These are phyloP conservation scores for Reinhardtius hippoglossoides DNA, from an alignment of 2,113 vertebrate species.

Conservation along the genomic window DNA sequence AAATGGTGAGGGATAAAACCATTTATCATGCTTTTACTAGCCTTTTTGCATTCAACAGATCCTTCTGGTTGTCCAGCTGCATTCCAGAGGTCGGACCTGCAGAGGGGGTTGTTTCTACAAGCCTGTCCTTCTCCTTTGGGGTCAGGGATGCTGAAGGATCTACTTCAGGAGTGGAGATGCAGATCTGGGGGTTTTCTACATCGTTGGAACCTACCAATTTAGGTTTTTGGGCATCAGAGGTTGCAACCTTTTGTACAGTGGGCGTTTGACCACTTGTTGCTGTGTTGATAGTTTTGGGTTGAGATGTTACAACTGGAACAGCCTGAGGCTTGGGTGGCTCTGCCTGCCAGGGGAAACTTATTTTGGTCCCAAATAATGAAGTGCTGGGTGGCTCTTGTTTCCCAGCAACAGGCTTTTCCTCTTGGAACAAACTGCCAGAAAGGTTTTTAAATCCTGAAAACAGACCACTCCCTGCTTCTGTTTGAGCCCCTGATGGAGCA, in stretches of 20 bases:
- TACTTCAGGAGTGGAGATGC: conserved; percentile 73
- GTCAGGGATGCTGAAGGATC: conserved; percentile 73
- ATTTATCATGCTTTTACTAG: conserved; percentile 98
- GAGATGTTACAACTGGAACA: conserved; percentile 68
- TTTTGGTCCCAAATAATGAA: conserved; percentile 86
- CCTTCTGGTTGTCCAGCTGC: conserved; percentile 81
- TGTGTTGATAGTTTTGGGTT: conserved; percentile 65
- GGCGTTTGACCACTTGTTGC: conserved; percentile 47
- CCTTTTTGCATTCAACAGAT: conserved; percentile 90
- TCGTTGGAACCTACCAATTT: conserved; percentile 72
- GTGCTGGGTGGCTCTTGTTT: conserved; percentile 73
- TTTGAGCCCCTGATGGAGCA: conserved; percentile 66
- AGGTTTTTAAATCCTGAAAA: conserved; percentile 89
- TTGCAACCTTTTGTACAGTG: conserved; percentile 55
- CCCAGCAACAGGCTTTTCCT: conserved; percentile 76
- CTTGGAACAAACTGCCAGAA: conserved; percentile 88
- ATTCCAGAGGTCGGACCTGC: conserved; percentile 71
- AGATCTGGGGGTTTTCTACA: conserved; percentile 65
- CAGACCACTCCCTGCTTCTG: conserved; percentile 80
- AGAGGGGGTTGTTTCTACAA: conserved; percentile 74
- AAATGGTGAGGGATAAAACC: conserved; percentile 86
- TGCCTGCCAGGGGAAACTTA: conserved; percentile 87
- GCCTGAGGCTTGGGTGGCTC: conserved; percentile 70
- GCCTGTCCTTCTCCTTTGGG: conserved; percentile 72
- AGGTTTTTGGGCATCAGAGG: conserved; percentile 56